These are phyloP conservation scores for Bujurquina vittata DNA, from an alignment of 2,113 vertebrate species.

Conservation along the genomic window DNA sequence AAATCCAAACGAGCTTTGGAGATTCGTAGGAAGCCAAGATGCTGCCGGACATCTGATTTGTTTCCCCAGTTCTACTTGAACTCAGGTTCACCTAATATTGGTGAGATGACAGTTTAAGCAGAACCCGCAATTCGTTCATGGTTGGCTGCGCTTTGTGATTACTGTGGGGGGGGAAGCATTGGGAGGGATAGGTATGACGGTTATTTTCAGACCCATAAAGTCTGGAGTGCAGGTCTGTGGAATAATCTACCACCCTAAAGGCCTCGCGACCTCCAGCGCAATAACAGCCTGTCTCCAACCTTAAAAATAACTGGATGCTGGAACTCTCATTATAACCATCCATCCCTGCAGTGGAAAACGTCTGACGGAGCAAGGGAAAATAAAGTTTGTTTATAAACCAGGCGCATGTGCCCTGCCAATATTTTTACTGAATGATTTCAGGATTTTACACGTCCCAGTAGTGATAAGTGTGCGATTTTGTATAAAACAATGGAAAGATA, in stretches of 20 bases:
- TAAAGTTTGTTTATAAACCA: constrained; percentile 65
- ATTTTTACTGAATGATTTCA: constrained; percentile 41
- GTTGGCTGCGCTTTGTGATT: constrained; percentile 75
- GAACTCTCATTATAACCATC: constrained; percentile 75
- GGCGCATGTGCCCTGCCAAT: constrained; percentile 33
- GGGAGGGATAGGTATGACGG: constrained; percentile 64
- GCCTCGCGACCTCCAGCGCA: constrained; percentile 67
- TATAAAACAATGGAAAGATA: neutral
- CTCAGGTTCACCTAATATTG: constrained; percentile 57
- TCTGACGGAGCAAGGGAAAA: constrained; percentile 51
- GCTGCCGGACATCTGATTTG: too few species aligned
- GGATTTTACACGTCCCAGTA: constrained; percentile 31
- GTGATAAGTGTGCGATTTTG: constrained; percentile 34
- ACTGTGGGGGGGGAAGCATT: constrained; percentile 44
- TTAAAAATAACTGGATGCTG: constrained; percentile 75
- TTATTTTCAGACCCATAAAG: constrained; percentile 80
- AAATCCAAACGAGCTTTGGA: too few species aligned
- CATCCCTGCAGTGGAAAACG: constrained; percentile 70
- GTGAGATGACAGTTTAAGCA: constrained; percentile 69
- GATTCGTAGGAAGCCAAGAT: too few species aligned
- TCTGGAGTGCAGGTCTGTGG: constrained; percentile 72
- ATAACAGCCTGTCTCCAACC: constrained; percentile 67
- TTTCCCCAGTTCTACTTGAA: constrained; percentile 47
- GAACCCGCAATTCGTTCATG: constrained; percentile 70
- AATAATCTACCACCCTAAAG: constrained; percentile 73